Evolutionary conservation across 2,888 invertebrate genomes (phyloP).

Genomic region (Drosophila aldrichi): DNA sequence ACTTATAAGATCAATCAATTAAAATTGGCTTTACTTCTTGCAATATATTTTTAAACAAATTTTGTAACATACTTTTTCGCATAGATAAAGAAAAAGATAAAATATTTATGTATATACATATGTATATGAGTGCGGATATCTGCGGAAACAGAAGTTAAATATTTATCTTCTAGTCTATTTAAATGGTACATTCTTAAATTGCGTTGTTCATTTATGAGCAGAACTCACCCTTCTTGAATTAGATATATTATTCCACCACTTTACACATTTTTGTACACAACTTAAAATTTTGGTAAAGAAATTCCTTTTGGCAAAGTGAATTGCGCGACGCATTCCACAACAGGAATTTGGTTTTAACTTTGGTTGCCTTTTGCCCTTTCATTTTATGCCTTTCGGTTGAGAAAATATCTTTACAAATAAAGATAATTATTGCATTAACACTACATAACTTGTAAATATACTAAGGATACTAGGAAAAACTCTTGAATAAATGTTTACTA

Average conservation of each 20-base stretch:
- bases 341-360: constrained; percentile 59
- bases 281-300: constrained; percentile 58
- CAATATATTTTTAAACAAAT: no score
- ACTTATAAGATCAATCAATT: no score
- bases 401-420: constrained; percentile 52
- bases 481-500: constrained; percentile 2
- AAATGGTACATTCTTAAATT: constrained; percentile 9
- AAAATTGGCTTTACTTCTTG: no score
- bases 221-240: constrained; percentile 33
- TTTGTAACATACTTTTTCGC: no score
- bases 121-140: no score
- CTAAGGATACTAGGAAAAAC: neutral
- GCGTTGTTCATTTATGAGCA: constrained; percentile 31
- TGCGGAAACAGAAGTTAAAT: neutral
- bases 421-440: constrained; percentile 62
- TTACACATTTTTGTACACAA: constrained; percentile 50
- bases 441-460: constrained; percentile 14
- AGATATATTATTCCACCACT: constrained; percentile 47
- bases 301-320: constrained; percentile 64
- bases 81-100: no score
- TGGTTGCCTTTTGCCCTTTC: constrained; percentile 49
- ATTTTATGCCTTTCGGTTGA: constrained; percentile 30
- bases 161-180: neutral
- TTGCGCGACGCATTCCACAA: constrained; percentile 63
- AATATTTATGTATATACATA: no score